Percentiles rank a stretch among this genome's conserved stretches.
phyloP scores from a whole-genome alignment of 2,113 vertebrate genomes.

The Aythya baeri region DNA sequence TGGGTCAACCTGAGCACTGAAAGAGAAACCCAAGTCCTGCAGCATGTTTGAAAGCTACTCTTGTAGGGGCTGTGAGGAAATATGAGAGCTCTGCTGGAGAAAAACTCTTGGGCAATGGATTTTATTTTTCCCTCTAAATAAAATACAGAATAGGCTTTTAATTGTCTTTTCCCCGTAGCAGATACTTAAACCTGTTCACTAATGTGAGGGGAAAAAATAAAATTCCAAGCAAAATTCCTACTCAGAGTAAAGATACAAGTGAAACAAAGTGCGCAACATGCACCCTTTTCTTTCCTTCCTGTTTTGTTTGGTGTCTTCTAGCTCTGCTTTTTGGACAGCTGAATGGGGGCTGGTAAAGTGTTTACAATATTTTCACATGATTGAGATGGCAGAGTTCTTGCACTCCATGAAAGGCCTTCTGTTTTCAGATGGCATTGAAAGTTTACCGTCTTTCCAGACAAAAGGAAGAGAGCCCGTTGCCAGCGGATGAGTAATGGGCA shows the following conservation, averaged over 20 bases:
- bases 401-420: constrained; percentile 77
- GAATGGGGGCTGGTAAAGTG: constrained; percentile 78
- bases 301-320: constrained; percentile 68
- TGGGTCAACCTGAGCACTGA: not conserved
- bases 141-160: constrained; percentile 30
- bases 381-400: constrained; percentile 77
- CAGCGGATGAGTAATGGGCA: constrained; percentile 82
- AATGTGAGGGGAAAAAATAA: not conserved
- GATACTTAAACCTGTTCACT: constrained; percentile 1
- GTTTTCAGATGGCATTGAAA: constrained; percentile 81
- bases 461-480: constrained; percentile 80
- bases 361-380: constrained; percentile 83
- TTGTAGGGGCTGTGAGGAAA: constrained; percentile 17
- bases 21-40: not conserved
- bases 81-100: constrained; percentile 5
- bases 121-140: not conserved
- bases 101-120: not conserved
- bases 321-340: constrained; percentile 68
- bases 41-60: constrained; percentile 2
- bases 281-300: constrained; percentile 51
- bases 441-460: constrained; percentile 80
- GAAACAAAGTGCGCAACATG: not conserved
- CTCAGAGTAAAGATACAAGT: constrained; percentile 40
- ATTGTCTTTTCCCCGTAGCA: not conserved
- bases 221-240: constrained; percentile 27